Percentiles rank a stretch among this genome's conserved stretches.
phyloP scores from a whole-genome alignment of 2,113 vertebrate species.

The Pyrgilauda ruficollis region DNA sequence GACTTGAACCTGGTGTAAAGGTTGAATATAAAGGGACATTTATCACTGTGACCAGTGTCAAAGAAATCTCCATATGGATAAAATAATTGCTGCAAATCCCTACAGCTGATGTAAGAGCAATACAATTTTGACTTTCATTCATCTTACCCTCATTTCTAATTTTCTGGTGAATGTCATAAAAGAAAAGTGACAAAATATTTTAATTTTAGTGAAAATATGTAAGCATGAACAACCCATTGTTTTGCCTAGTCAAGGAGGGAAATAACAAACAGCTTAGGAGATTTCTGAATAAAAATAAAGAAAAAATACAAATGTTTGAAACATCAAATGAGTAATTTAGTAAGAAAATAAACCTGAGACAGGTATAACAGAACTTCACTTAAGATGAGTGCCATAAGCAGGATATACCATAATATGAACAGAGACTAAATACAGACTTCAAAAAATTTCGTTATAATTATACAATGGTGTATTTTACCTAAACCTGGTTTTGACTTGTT shows the following conservation, averaged over 20 bases:
- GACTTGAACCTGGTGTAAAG: not conserved
- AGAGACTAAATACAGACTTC: not conserved
- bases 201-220: not conserved
- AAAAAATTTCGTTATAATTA: not conserved
- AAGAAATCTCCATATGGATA: not conserved
- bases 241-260: not conserved
- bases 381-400: fast-evolving
- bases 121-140: not conserved
- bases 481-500: not conserved
- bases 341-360: not conserved
- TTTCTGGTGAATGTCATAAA: not conserved
- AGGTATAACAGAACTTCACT: not conserved
- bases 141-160: not conserved
- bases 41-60: not conserved
- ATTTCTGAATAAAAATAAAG: not conserved
- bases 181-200: not conserved
- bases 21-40: not conserved
- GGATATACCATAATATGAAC: not conserved
- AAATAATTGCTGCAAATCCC: not conserved
- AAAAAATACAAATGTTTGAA: not conserved
- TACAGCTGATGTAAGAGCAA: not conserved
- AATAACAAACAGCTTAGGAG: not conserved
- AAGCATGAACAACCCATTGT: not conserved
- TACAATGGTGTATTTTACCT: not conserved
- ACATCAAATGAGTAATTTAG: not conserved